A percentile compares a stretch with the other conserved stretches of the same genome.
Evolutionary conservation across 2,888 invertebrate genomes (phyloP).

Genomic region (Conchocele bisecta): DNA sequence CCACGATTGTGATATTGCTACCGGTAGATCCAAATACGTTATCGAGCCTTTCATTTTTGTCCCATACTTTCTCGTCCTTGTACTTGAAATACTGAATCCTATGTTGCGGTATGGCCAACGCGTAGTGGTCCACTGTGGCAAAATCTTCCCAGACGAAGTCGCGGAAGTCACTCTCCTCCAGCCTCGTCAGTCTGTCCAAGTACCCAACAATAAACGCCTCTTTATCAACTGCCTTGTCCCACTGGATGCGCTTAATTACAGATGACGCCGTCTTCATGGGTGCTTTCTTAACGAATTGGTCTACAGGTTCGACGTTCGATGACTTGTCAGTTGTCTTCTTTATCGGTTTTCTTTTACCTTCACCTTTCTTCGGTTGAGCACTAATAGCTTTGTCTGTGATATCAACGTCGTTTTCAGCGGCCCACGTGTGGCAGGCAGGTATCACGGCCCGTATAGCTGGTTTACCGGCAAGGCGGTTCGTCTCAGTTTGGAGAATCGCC

Average conservation of each 20-base stretch:
- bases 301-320: too few species aligned
- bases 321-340: too few species aligned
- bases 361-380: too few species aligned
- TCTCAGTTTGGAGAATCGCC: too few species aligned
- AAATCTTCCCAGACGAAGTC: conserved; percentile 84
- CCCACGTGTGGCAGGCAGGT: too few species aligned
- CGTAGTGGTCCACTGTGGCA: conserved; percentile 81
- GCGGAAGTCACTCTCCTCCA: conserved; percentile 83
- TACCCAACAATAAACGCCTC: conserved; percentile 83
- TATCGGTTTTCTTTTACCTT: too few species aligned
- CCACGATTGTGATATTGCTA: conserved; percentile 73
- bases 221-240: conserved; percentile 82
- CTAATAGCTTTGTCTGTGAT: too few species aligned
- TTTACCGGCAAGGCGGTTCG: too few species aligned
- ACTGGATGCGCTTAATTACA: conserved; percentile 83
- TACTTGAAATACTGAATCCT: conserved; percentile 84
- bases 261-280: conserved; percentile 84
- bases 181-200: conserved; percentile 83
- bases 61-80: conserved; percentile 83
- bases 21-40: conserved; percentile 83
- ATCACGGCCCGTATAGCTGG: too few species aligned
- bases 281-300: conserved; percentile 73
- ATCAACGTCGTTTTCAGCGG: too few species aligned
- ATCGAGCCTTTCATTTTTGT: conserved; percentile 83
- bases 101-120: conserved; percentile 83